A percentile compares a stretch with the other conserved stretches of the same genome.
phyloP scores from a whole-genome alignment of 2,888 invertebrate genomes.

The Xestia rhomboidea region DNA sequence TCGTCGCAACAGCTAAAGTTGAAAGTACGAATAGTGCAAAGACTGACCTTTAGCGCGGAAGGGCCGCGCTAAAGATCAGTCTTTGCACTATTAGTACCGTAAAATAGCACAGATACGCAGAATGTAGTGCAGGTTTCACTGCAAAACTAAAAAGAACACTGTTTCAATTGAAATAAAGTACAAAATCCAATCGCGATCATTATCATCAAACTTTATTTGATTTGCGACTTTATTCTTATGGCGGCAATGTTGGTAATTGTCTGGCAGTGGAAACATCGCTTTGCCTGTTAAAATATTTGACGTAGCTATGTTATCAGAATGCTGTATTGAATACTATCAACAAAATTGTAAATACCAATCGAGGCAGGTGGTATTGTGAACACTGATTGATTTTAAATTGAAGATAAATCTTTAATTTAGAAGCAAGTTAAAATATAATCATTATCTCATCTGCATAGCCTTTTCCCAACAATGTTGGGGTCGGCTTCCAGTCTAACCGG shows the following conservation, averaged over 20 bases:
- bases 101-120: background rate
- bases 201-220: background rate
- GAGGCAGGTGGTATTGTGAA: slow-evolving; percentile 15
- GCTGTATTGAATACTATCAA: background rate
- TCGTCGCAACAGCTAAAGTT: background rate
- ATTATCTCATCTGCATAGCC: background rate
- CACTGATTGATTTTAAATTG: slow-evolving; percentile 16
- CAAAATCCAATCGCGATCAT: background rate
- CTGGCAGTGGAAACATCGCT: background rate
- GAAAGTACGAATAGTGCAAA: too few species aligned
- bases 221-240: background rate
- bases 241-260: background rate
- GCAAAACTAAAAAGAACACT: background rate
- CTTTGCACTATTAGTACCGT: background rate
- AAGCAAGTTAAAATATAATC: slow-evolving; percentile 1
- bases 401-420: slow-evolving; percentile 22
- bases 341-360: slow-evolving; percentile 6
- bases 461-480: background rate
- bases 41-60: too few species aligned
- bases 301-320: slow-evolving; percentile 5
- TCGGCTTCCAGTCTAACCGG: background rate
- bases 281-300: background rate
- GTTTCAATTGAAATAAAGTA: background rate
- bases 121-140: background rate
- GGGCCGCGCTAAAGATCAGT: background rate